Evolutionary conservation across 1,140 invertebrate genomes (phyloP).

Genomic region (Drosophila sucinea): DNA sequence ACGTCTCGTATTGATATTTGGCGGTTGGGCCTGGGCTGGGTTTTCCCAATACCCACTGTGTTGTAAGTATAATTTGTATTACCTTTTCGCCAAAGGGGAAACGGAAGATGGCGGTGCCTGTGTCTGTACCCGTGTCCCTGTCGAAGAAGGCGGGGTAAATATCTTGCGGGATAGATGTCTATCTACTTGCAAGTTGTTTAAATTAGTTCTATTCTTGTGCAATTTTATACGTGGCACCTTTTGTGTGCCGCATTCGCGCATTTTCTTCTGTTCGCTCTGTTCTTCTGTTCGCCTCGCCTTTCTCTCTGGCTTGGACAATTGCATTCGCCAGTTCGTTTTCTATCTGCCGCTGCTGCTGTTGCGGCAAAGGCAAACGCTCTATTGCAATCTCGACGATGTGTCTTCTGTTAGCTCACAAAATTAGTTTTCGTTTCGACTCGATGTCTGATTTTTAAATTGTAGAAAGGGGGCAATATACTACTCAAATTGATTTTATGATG

Average conservation of each 20-base stretch:
- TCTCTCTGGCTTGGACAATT: constrained; percentile 9
- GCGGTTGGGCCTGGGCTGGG: background rate
- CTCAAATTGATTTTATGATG: constrained; percentile 66
- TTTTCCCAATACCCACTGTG: constrained; percentile 12
- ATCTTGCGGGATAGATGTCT: constrained; percentile 11
- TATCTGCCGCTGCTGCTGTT: background rate
- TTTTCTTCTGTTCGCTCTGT: constrained; percentile 25
- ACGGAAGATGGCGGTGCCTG: background rate
- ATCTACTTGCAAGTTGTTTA: constrained; percentile 72
- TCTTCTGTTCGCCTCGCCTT: constrained; percentile 51
- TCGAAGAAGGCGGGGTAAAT: no score
- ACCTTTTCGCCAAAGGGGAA: constrained; percentile 30
- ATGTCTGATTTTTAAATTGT: constrained; percentile 46
- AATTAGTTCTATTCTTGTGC: constrained; percentile 79
- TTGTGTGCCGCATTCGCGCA: constrained; percentile 52
- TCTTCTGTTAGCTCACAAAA: constrained; percentile 58
- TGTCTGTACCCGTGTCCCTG: no score
- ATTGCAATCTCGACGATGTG: constrained; percentile 23
- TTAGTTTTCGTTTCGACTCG: constrained; percentile 57
- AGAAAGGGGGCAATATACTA: constrained; percentile 23
- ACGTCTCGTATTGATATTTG: constrained; percentile 38
- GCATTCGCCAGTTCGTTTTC: background rate
- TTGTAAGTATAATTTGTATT: constrained; percentile 77
- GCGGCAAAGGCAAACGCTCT: constrained; percentile 14
- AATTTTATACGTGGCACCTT: constrained; percentile 78